Base-by-base conservation (phyloP, 2,797 vertebrate genomes). In the Channa striata region DNA sequence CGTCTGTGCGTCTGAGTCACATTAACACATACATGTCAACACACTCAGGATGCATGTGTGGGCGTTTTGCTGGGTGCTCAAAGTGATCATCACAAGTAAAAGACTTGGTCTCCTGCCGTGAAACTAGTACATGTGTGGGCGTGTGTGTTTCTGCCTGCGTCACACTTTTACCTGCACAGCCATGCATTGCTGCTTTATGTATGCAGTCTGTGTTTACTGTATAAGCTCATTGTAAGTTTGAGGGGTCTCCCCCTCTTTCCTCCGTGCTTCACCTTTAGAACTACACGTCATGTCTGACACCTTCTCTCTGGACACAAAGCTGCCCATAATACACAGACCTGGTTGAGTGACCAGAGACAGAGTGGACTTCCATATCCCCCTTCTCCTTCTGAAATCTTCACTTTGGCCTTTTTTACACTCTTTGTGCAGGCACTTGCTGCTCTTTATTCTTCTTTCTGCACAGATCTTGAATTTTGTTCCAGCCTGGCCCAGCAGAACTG, bases 251-350 rank as follows among this genome's bases (percentile, higher is more conserved):
- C 69, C 68, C 76, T 52, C 72, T 69, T 78, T 71, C 71, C 70
- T 75, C 66, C 67, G 63, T 61, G 81, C 60, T 77, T 82, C 73
- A 84, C 72, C 81, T 88, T n/a, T 74, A 88, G 79, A 86, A 72
- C 80, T 76, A 68, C 74, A 91, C 87, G 90, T 92, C 90, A 92
- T 91, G 91, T 92, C 89, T 90, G 88, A 82, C 90, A 92, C 90
- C 88, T 91, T 89, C 72, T 67, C 73, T 80, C 69, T 86, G 84
- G 60, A 80, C 84, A 91, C 89, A 92, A 92, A 90, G 90, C 85
- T 80, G 78, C 82, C 84, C 84, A 87, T 91, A 92, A 91, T 92
- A 62, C 87, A 78, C 64, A 63, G 71, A 75, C 70, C 59, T 25
- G 59, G 70, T 86, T 84, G 80, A 78, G 44, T 85, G 84, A 89